phyloP scores from a whole-genome alignment of 2,888 invertebrate genomes.

The Ormyrus thymus region DNA sequence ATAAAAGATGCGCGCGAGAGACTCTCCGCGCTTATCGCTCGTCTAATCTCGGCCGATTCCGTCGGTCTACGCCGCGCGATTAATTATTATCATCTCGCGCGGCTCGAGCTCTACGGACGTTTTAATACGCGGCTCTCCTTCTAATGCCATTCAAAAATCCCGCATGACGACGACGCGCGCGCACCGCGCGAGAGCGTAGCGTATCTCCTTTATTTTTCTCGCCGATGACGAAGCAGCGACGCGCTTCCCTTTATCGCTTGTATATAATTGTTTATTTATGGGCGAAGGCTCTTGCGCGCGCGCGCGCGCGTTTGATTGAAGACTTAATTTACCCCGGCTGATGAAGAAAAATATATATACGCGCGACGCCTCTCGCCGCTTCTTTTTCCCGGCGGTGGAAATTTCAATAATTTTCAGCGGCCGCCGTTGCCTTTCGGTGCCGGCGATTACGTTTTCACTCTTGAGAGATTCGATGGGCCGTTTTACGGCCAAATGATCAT shows the following conservation, averaged over 20 bases:
- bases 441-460: too few relatives aligned
- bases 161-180: conserved; percentile 1
- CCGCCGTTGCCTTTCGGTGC: too few relatives aligned
- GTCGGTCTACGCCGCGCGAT: conserved; percentile 12
- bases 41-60: conserved; percentile 40
- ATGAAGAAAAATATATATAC: conserved; percentile 17
- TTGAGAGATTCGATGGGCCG: too few relatives aligned
- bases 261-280: conserved; percentile 45
- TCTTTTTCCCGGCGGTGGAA: not conserved
- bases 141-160: conserved; percentile 49
- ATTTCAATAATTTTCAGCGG: conserved; percentile 15
- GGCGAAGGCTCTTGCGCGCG: not conserved
- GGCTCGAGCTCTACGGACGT: conserved; percentile 21
- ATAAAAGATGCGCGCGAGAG: conserved; percentile 16
- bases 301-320: conserved; percentile 27
- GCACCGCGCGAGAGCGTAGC: not conserved
- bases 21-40: conserved; percentile 28
- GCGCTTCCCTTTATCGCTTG: conserved; percentile 42
- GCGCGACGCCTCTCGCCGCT: not conserved
- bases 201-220: conserved; percentile 15
- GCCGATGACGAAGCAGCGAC: conserved; percentile 44
- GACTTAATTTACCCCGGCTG: conserved; percentile 34
- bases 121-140: conserved; percentile 31
- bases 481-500: too few relatives aligned
- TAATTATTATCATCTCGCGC: conserved; percentile 45